Base-by-base conservation (phyloP, 2,888 invertebrate species). In the Eutolmus rufibarbis region DNA sequence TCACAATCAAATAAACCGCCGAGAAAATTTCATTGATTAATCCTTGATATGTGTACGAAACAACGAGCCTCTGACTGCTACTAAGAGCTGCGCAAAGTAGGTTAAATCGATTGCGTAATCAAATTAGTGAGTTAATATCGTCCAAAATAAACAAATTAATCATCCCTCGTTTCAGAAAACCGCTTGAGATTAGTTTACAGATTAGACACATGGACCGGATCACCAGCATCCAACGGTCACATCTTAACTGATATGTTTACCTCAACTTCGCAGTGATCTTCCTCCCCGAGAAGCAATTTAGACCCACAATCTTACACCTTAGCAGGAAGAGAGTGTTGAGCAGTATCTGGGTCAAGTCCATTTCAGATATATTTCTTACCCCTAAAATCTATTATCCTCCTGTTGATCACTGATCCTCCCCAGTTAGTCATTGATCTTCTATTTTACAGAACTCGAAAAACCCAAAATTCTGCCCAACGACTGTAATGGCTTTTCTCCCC, bases 81-180 rank as follows among this genome's bases (percentile, higher is more conserved):
- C 37, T 14, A 2, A 46, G 19, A 78, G 28, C 78, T 78, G 40
- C 19, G 28, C 78, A 78, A 78, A 43, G 78, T 78, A 46, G 78
- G 43, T 78, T 78, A 78, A 78, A 78, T 78, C 78, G 46, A 28
- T 46, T 78, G 78, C 43, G 43, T 78, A 78, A 78, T 78, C 78
- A 78, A 78, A 78, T 78, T 78, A 43, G 46, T 1, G 9, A 28
- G 23, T 40, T 78, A 43, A 78, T 78, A 40, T 78, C 23, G 28
- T 19, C 23, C 46, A 77, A 77, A 77, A 78, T 78, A 40, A 78
- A 40, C 78, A 78, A 78, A 78, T 78, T 78, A 40, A 78, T 76
- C 76, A 40, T 16, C 3, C 34, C 19, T 76, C 76, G 43, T 46
- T 78, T 43, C 23, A 46, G n/a, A 46, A 19, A 12, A 37, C 28